Percentiles rank a stretch among this genome's conserved stretches.
phyloP scores from a whole-genome alignment of 1,140 invertebrate genomes.

The Drosophila punjabiensis region DNA sequence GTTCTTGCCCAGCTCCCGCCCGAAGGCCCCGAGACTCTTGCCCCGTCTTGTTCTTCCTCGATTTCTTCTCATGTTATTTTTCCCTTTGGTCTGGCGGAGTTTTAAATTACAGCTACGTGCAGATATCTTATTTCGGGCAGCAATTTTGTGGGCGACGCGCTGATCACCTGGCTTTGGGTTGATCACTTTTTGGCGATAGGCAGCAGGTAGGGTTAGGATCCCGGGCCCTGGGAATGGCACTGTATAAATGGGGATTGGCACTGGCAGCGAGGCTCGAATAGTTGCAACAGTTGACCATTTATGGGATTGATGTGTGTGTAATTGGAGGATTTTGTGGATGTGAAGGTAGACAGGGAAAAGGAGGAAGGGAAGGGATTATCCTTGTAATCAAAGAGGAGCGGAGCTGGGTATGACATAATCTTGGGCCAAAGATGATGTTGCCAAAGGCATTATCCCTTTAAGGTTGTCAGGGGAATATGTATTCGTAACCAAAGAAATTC shows the following conservation, averaged over 20 bases:
- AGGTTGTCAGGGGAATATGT: constrained; percentile 12
- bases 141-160: constrained; percentile 71
- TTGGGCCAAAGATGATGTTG: constrained; percentile 2
- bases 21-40: constrained; percentile 23
- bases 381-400: constrained; percentile 33
- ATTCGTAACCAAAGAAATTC: not conserved
- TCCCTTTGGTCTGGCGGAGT: constrained; percentile 49
- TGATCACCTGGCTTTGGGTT: constrained; percentile 62
- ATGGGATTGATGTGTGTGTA: constrained; percentile 51
- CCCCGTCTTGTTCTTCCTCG: constrained; percentile 33
- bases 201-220: constrained; percentile 56
- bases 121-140: constrained; percentile 81
- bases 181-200: constrained; percentile 62
- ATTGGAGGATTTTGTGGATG: constrained; percentile 43
- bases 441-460: not conserved
- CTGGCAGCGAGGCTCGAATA: constrained; percentile 23
- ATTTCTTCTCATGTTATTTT: constrained; percentile 30
- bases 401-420: constrained; percentile 51
- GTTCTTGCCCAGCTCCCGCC: constrained; percentile 18
- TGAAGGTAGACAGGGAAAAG: not conserved
- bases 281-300: constrained; percentile 57
- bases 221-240: constrained; percentile 13
- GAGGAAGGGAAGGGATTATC: constrained; percentile 4
- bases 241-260: constrained; percentile 23
- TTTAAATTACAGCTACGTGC: constrained; percentile 83